Conservation (phyloP, 2,888 invertebrate genomes). For the Panzeria rudis region DNA sequence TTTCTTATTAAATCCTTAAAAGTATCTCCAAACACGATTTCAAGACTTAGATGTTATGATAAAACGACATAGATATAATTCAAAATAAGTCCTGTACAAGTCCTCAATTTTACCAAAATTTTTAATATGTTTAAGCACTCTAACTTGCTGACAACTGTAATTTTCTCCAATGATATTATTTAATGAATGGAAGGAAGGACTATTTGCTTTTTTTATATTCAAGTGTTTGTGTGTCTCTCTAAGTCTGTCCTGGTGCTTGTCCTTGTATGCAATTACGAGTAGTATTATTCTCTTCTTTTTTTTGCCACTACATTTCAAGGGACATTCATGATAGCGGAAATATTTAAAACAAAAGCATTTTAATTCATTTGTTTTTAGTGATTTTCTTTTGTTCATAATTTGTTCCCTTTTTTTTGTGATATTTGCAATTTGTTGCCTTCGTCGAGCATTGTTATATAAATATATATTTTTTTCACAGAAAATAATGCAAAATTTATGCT, state of each 20-base stretch:
- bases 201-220: neutral
- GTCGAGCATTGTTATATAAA: conserved; percentile 19
- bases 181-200: neutral
- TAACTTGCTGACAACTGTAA: neutral
- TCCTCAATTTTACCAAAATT: neutral
- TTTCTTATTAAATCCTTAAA: too few species aligned
- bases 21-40: too few species aligned
- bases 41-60: too few species aligned
- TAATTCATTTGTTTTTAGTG: conserved; percentile 64
- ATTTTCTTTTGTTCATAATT: conserved; percentile 50
- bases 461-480: neutral
- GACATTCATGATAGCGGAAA: conserved; percentile 68
- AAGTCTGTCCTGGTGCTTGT: neutral
- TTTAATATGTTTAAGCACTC: too few species aligned
- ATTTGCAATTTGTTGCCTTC: conserved; percentile 57
- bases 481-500: neutral
- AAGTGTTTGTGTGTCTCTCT: conserved; percentile 6
- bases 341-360: conserved; percentile 67
- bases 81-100: too few species aligned
- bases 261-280: conserved; percentile 27
- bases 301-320: conserved; percentile 49
- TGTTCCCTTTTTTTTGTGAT: conserved; percentile 39
- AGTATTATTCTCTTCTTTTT: neutral
- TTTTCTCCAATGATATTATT: neutral
- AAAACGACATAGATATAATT: too few species aligned